Evolutionary conservation across 2,797 vertebrate genomes (phyloP), one percentile per base, ranked within the genome.

Genomic region (Phaenicophaeus curvirostris): DNA sequence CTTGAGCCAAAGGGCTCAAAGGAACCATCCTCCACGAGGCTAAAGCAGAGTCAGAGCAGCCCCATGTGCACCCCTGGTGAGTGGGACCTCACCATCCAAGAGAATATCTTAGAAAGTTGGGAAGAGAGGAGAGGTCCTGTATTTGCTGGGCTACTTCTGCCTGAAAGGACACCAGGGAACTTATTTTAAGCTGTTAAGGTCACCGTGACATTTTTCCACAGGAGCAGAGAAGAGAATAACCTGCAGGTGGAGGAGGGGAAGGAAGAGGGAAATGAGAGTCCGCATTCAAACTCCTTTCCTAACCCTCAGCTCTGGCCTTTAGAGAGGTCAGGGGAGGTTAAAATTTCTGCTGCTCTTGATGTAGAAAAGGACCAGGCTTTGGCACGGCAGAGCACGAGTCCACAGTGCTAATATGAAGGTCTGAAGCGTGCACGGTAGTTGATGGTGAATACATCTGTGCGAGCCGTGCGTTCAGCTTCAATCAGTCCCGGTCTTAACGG

Each of bases 261-360:
- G 96, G 96, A 96, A 96, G 89, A 93, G 92, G 95, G 94, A 96
- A 96, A 96, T 92, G 95, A 85, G 92, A 94, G 90, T 21, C 88
- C 62, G 13, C 83, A 62, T 86, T 58, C 50, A 20, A 50, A 58
- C 51, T 12, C 79, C 81, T 96, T 83, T 85, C 89, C 93, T 54
- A 51, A 6, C 61, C 44, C 75, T 57, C 69, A 37, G 89, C 89
- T 72, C 62, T 1, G 83, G 58, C 89, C 85, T 61, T 46, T 44
- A 35, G 80, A 81, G 92, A 83, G 20, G 86, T 55, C 90, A 20
- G 71, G 1, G 35, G 69, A 89, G 96, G 94, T 86, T 78, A 72
- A 15, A 86, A 66, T 4, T 37, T 63, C 84, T 85, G 84, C 83
- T 23, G 67, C 67, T 14, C 54, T 62, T 5, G 17, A 41, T 72